A percentile compares a stretch with the other conserved stretches of the same genome.
Evolutionary conservation across 1,140 invertebrate species (phyloP).

Genomic region (Vanessa atalanta): DNA sequence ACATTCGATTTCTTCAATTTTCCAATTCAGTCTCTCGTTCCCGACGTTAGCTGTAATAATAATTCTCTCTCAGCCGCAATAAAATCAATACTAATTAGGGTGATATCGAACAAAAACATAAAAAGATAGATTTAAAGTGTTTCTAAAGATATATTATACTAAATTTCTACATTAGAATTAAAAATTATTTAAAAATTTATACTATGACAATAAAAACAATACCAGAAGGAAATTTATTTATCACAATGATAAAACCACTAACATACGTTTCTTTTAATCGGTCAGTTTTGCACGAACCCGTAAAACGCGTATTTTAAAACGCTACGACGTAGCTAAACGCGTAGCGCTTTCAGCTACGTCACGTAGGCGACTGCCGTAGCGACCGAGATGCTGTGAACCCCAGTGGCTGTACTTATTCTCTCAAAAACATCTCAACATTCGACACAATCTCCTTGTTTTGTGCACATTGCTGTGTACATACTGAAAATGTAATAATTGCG

Average conservation of each 20-base stretch:
- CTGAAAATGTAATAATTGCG: neutral
- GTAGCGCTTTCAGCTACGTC: slow-evolving; percentile 59
- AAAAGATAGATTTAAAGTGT: neutral
- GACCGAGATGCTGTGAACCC: slow-evolving; percentile 38
- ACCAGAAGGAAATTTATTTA: neutral
- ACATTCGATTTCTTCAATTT: neutral
- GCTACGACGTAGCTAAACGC: slow-evolving; percentile 51
- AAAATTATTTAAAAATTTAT: too few relatives aligned
- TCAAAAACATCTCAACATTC: slow-evolving; percentile 27
- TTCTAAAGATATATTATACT: neutral
- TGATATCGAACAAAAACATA: slow-evolving; percentile 19
- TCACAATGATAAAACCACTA: neutral
- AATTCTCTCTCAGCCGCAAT: neutral
- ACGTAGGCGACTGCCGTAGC: slow-evolving; percentile 71
- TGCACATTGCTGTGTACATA: slow-evolving; percentile 29
- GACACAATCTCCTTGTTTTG: slow-evolving; percentile 23
- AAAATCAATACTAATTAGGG: slow-evolving; percentile 20
- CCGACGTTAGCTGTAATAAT: neutral
- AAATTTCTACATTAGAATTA: too few relatives aligned
- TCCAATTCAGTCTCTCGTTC: neutral
- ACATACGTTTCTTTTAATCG: neutral
- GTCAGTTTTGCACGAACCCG: slow-evolving; percentile 20
- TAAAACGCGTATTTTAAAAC: slow-evolving; percentile 24
- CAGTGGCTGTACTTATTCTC: slow-evolving; percentile 28
- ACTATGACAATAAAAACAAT: neutral